Percentiles rank a stretch among this genome's conserved stretches.
Evolutionary conservation across 2,797 vertebrate species (phyloP).

Genomic region (Nyctalus aviator): DNA sequence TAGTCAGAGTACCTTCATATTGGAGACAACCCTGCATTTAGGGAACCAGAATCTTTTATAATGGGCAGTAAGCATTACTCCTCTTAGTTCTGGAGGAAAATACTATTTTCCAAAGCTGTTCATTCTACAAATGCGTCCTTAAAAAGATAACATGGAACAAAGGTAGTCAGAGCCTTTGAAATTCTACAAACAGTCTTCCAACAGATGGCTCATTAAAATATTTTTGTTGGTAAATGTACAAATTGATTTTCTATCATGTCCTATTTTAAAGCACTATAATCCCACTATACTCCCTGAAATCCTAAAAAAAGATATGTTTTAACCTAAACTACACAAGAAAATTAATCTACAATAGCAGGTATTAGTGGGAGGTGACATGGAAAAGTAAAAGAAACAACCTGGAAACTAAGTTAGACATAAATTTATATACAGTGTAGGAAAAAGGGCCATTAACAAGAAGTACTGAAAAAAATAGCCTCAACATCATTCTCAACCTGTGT

Average conservation of each 20-base stretch:
- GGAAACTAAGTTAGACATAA: background rate
- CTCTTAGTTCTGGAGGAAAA: background rate
- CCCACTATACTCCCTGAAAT: background rate
- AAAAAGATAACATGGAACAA: conserved; percentile 14
- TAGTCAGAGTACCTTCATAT: background rate
- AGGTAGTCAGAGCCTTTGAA: background rate
- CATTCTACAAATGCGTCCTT: background rate
- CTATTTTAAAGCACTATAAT: background rate
- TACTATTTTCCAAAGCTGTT: conserved; percentile 12
- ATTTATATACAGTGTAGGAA: background rate
- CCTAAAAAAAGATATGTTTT: background rate
- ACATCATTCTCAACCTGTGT: background rate
- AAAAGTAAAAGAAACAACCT: conserved; percentile 37
- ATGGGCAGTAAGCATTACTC: background rate
- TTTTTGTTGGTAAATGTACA: conserved; percentile 21
- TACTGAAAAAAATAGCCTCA: background rate
- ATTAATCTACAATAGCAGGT: background rate
- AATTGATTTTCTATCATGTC: background rate
- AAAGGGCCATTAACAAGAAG: conserved; percentile 19
- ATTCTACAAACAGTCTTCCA: background rate
- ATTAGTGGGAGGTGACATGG: background rate
- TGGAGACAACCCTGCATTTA: background rate
- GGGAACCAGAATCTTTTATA: background rate
- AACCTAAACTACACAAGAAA: conserved; percentile 30
- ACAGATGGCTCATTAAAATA: background rate